These are phyloP conservation scores for Polyodon spathula DNA, from an alignment of 2,113 vertebrate species.

Conservation along the genomic window DNA sequence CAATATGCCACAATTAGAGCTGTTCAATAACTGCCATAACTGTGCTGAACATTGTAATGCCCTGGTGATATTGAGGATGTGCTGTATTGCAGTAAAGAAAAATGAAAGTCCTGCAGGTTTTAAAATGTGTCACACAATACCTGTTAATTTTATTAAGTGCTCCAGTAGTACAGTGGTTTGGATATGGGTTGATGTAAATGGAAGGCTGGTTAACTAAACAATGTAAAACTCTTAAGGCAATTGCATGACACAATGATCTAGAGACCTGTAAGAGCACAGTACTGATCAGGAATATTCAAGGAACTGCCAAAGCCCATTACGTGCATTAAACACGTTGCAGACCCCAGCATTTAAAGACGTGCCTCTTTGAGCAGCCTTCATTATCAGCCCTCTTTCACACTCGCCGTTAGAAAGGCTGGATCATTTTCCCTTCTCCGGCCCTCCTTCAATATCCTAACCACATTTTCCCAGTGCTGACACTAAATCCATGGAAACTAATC, in stretches of 20 bases:
- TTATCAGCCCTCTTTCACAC: slow-evolving; percentile 31
- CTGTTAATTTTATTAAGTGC: slow-evolving; percentile 67
- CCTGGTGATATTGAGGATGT: background rate
- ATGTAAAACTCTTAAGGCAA: slow-evolving; percentile 41
- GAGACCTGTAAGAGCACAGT: slow-evolving; percentile 38
- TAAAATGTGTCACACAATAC: slow-evolving; percentile 57
- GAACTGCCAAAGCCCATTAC: slow-evolving; percentile 62
- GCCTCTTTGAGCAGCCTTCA: slow-evolving; percentile 29
- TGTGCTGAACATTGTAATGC: too few relatives aligned
- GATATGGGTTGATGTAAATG: slow-evolving; percentile 58
- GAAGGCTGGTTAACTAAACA: slow-evolving; percentile 55
- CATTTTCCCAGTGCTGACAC: slow-evolving; percentile 7
- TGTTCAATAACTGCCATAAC: too few relatives aligned
- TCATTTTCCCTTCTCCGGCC: slow-evolving; percentile 1
- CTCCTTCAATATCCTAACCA: slow-evolving; percentile 6
- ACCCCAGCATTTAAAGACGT: slow-evolving; percentile 33
- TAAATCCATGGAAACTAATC: slow-evolving; percentile 13
- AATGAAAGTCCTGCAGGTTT: slow-evolving; percentile 30
- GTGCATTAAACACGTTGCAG: slow-evolving; percentile 52
- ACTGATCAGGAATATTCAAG: slow-evolving; percentile 30
- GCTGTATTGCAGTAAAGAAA: background rate
- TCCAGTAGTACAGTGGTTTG: slow-evolving; percentile 30
- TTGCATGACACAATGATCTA: slow-evolving; percentile 37
- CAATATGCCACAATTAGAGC: too few relatives aligned
- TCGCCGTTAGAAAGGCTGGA: background rate